These are phyloP conservation scores for Podarcis siculus DNA, from an alignment of 2,797 vertebrate species.

Conservation along the genomic window DNA sequence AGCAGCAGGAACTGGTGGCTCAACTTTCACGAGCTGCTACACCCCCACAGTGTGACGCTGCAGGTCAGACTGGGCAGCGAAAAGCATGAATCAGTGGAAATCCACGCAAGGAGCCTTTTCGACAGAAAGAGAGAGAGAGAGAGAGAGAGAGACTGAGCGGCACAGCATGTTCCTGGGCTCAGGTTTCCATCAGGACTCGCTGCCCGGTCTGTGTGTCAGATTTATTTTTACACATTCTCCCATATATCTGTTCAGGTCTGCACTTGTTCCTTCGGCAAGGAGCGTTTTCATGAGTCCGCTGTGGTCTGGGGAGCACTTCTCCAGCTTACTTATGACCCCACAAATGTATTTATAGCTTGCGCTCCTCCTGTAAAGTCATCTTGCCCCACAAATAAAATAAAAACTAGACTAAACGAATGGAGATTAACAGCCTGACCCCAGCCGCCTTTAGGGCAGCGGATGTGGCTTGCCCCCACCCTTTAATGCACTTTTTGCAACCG, in stretches of 20 bases:
- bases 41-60: not conserved
- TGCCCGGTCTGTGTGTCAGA: not conserved
- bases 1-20: not conserved
- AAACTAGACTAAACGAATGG: not conserved
- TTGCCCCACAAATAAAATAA: not conserved
- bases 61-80: not conserved
- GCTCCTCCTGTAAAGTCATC: not conserved
- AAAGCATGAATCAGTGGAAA: slow-evolving; percentile 30
- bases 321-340: not conserved
- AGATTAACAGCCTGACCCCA: not conserved
- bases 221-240: slow-evolving; percentile 30
- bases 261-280: not conserved
- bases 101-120: not conserved
- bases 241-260: slow-evolving; percentile 8
- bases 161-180: slow-evolving; percentile 10
- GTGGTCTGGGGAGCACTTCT: not conserved
- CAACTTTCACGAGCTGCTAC: not conserved
- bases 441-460: not conserved
- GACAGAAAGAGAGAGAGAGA: not conserved
- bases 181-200: not conserved
- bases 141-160: not conserved
- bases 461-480: not conserved
- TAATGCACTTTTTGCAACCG: not conserved
- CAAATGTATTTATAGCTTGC: not conserved
- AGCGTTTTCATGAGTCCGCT: not conserved